Evolutionary conservation across 2,797 vertebrate species (phyloP), one percentile per base, ranked within the genome.

Genomic region (Nannoperca australis): DNA sequence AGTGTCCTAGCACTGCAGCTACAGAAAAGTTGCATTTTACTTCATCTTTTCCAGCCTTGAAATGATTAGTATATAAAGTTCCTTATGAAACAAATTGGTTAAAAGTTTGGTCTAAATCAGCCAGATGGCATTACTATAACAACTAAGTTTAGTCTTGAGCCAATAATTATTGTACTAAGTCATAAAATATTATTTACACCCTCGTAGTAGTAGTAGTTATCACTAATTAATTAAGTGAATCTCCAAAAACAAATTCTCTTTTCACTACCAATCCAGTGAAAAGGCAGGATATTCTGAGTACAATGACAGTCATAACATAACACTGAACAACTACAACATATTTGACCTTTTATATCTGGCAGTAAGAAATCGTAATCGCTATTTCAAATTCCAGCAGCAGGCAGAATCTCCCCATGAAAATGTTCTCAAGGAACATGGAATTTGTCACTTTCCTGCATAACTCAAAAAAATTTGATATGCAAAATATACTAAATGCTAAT

Each of bases 401-500:
- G 18, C 2, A 24, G 7, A 40, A 40, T 67, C 12, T 59, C 4
- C 42, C 22, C 11, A 8, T 44, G 13, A 27, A 55, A 69, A 58
- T 53, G 22, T 53, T 51, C 0, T 24, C 47, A 13, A 27, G 20
- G 61, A 56, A 3, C 1, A 51, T 7, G 22, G 6, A 54, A 47
- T 38, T 47, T 12, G 11, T 56, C 44, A 63, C 22, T 18, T 49
- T 32, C 22, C 66, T 34, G 15, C 20, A 22, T 34, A 47, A 20
- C 55, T 24, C n/a, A 42, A 34, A 40, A 27, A 27, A 1, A 27
- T 27, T 27, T 27, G 24, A 62, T 72, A 47, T 42, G 22, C 54
- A 70, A 64, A 55, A 78, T n/a, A 24, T 49, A 76, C 15, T 20
- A 56, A 65, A 67, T 70, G 18, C 10, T 70, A 69, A 79, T 77